Evolutionary conservation across 2,797 vertebrate species (phyloP), one percentile per base, ranked within the genome.

Genomic region (Brachyalestes nurse): DNA sequence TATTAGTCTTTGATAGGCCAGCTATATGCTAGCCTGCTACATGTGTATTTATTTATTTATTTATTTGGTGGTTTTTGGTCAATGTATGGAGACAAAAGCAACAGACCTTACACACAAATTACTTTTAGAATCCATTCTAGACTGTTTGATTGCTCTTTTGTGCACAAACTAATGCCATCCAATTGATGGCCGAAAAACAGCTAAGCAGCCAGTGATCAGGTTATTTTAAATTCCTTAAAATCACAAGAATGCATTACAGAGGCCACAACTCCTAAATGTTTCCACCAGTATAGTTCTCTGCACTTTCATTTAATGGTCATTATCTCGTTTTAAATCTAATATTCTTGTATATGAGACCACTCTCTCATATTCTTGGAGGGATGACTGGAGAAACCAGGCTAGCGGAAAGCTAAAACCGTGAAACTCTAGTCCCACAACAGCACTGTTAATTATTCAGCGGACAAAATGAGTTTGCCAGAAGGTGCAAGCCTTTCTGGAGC

Each of bases 401-500:
- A 67, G 16, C 9, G 76, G 73, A 79, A 73, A 83, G 61, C 34
- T 42, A 55, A 76, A 79, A 75, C 76, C 21, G 51, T 28, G 81
- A 81, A 77, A 72, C 73, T 69, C 62, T 72, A 82, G 77, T 75
- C 70, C 72, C 61, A 34, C 75, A 79, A 70, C 73, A 84, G 58
- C 17, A 28, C 13, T 71, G 58, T 78, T 69, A 81, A 85, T 80
- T 86, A 83, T 83, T 85, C 64, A 82, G 57, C 55, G 58, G 65
- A 78, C 55, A 79, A 82, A 84, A 83, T 83, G 84, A 80, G 80
- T 84, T 82, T 80, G 71, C 66, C 80, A 80, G 80, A 75, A 83
- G 61, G 55, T 65, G 49, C 16, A 42, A 78, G 69, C 16, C 60
- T 66, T 42, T 64, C 57, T 77, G 19, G 38, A 62, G 65, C 77